Base-by-base conservation (phyloP, 2,888 invertebrate genomes). In the Blera fallax region DNA sequence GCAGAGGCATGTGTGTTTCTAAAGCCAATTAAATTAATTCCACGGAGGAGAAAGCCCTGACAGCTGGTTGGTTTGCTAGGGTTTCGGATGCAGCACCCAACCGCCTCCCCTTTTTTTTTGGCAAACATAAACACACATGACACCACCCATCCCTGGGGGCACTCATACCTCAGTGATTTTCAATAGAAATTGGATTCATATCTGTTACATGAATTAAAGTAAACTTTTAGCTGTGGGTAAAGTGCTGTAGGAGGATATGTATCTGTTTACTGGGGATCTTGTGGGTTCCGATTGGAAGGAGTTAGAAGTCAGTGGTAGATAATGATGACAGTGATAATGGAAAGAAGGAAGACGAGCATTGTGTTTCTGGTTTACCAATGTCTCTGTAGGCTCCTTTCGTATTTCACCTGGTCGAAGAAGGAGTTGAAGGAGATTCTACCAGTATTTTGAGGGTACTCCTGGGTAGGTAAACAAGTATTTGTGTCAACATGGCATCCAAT, bases 21-120 rank as follows among this genome's bases (percentile, higher is more conserved):
- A 74, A 80, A 84, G 80, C 84, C 70, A 80, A 84, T 84, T 84
- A 84, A 84, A 80, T 84, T 80, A 84, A 84, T 84, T 78, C 70
- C 80, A 65, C 74, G 70, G 37, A 34, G 34, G 32, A 69, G 56
- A 32, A 74, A 69, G 67, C 67, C 65, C 58, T 79, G 83, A 84
- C 83, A 84, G 79, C 62, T 78, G 78, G 43, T 50, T 60, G 67
- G 52, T 10, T 54, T 18, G 60, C 27, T 52, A 4, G 37, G 29
- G 37, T n/a, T n/a, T n/a, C 27, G 48, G 32, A 54, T 37, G 58
- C 21, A 45, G 2, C 52, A n/a, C 18, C 37, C 24, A n/a, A 34
- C 10, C 56, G 16, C 6, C 11, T 1, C 58, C 29, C n/a, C n/a
- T 4, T 4, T 24, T 3, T n/a, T 24, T 24, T 24, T 24, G 24